Evolutionary conservation across 2,888 invertebrate genomes (phyloP).

Genomic region (Xylota segnis): DNA sequence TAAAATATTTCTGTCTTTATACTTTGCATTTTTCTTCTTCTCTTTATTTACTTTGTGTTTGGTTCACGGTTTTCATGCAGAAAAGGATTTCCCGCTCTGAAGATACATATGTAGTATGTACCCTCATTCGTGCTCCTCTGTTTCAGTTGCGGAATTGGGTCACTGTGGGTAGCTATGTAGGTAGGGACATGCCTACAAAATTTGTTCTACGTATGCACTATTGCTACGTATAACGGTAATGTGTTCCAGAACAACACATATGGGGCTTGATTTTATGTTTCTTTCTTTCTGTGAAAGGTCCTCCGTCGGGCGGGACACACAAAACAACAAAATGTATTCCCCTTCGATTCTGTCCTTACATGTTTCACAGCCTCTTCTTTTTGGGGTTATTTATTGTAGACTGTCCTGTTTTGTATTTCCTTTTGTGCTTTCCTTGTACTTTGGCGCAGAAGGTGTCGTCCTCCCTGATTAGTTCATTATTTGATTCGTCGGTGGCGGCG

Average conservation of each 20-base stretch:
- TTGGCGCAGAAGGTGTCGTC: slow-evolving; percentile 61
- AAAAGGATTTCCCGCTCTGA: slow-evolving; percentile 49
- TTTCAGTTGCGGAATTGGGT: slow-evolving; percentile 69
- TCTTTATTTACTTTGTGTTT: slow-evolving; percentile 60
- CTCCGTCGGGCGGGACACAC: slow-evolving; percentile 23
- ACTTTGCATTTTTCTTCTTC: slow-evolving; percentile 44
- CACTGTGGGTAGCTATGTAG: slow-evolving; percentile 49
- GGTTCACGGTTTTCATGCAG: slow-evolving; percentile 33
- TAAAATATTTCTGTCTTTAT: slow-evolving; percentile 59
- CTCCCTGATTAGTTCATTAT: slow-evolving; percentile 67
- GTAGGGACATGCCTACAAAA: too few relatives aligned
- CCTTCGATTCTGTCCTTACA: neutral
- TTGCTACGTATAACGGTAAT: slow-evolving; percentile 47
- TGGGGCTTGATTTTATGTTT: slow-evolving; percentile 25
- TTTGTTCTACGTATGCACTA: slow-evolving; percentile 45
- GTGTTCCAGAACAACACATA: slow-evolving; percentile 51
- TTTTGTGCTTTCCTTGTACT: slow-evolving; percentile 29
- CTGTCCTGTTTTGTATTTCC: slow-evolving; percentile 48
- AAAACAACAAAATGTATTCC: slow-evolving; percentile 11
- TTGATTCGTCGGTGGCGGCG: slow-evolving; percentile 41
- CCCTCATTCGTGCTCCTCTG: slow-evolving; percentile 57
- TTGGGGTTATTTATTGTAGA: slow-evolving; percentile 55
- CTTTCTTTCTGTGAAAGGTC: slow-evolving; percentile 2
- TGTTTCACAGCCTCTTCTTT: slow-evolving; percentile 25
- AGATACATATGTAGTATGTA: too few relatives aligned